Base-by-base conservation (phyloP, 2,888 invertebrate genomes). In the Drosophila niveifrons region DNA sequence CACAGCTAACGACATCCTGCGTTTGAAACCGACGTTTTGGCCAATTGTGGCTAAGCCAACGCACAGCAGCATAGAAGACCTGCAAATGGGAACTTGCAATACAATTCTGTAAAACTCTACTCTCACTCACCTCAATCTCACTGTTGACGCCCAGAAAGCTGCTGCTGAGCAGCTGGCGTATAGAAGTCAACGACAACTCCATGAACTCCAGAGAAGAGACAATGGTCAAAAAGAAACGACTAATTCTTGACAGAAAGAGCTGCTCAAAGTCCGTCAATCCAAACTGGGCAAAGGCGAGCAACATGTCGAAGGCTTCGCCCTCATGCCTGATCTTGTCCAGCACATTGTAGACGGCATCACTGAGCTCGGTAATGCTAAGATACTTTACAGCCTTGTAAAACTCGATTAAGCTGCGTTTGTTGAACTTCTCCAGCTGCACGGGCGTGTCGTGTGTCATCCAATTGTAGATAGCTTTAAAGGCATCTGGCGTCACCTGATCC, bases 1-100 rank as follows among this genome's bases (percentile, higher is more conserved):
- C 66, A 15, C 66, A 69, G 0, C 10, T 13, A 64, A 83, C 39
- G 8, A 78, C 3, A 0, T 47, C 6, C 6, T 17, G 3, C 51
- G 73, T 8, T 18, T 41, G 8, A 0, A 6, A 1, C 15, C 36
- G 13, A 0, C 75, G 73, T 0, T 18, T 1, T 0, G 67, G 44
- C 83, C 79, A 79, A 0, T 65, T 44, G 50, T 79, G 43, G 41
- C 44, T 55, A 1, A 83, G 58, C 79, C 81, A 83, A 10, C 77
- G 75, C 29, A 79, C 18, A 0, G 58, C 69, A 1, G 67, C 34
- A 64, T 78, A 78, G n/a, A 84, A 74, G 2, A 79, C 57, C 82
- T 81, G 31, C 0, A 28, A 9, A 23, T 23, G n/a, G 3, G 3
- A n/a, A 8, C 23, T 23, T 23, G 8, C n/a, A 15, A 7, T 1